Percentiles rank a stretch among this genome's conserved stretches.
phyloP scores from a whole-genome alignment of 2,113 vertebrate genomes.

The Lipotes vexillifer region DNA sequence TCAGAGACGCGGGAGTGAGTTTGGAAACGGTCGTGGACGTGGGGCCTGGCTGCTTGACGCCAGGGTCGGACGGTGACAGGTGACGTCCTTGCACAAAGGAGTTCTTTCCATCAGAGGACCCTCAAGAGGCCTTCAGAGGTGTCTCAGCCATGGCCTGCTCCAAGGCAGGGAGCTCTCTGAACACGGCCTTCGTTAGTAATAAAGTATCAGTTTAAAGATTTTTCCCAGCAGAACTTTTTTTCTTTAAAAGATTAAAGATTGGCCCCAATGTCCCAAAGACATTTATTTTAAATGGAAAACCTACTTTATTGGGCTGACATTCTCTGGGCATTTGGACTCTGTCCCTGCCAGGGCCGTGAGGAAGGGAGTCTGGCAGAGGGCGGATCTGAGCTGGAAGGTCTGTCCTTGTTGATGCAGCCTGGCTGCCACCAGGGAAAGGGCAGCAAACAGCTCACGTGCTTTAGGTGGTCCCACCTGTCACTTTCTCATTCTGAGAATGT shows the following conservation, averaged over 20 bases:
- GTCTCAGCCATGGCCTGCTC: fast-evolving
- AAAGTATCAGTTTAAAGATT: no score
- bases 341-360: fast-evolving
- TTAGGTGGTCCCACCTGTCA: neutral
- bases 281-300: neutral
- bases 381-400: neutral
- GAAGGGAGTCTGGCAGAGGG: no score
- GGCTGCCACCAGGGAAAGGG: no score
- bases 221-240: neutral
- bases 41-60: no score
- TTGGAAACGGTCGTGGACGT: no score
- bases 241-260: neutral
- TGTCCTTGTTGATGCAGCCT: neutral
- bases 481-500: neutral
- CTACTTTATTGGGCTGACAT: neutral
- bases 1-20: neutral
- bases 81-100: fast-evolving
- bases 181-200: fast-evolving
- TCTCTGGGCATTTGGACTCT: neutral
- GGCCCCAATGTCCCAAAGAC: neutral
- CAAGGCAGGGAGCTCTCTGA: fast-evolving
- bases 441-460: no score
- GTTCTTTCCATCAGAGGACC: neutral
- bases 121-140: fast-evolving
- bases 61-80: neutral